These are phyloP conservation scores for Mimas tiliae DNA, from an alignment of 2,888 invertebrate genomes.

Conservation along the genomic window DNA sequence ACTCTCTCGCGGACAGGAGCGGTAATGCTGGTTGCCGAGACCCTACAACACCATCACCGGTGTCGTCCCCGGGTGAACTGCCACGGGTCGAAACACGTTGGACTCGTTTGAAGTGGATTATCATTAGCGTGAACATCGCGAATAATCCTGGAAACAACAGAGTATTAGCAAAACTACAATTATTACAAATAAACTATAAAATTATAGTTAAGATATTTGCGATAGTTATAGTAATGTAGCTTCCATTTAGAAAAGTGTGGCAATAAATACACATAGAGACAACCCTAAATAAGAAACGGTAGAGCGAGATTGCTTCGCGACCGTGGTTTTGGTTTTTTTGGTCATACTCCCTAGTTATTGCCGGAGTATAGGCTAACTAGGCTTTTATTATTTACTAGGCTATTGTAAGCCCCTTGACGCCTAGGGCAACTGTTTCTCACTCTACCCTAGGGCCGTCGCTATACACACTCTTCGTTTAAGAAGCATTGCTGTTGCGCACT, in stretches of 20 bases:
- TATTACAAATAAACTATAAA: too few relatives aligned
- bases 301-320: background rate
- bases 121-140: conserved; percentile 95
- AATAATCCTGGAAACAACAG: conserved; percentile 89
- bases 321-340: too few relatives aligned
- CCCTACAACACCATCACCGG: conserved; percentile 89
- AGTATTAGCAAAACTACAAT: background rate
- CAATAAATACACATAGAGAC: background rate
- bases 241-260: background rate
- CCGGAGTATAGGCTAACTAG: background rate
- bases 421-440: background rate
- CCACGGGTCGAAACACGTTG: conserved; percentile 87
- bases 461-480: background rate
- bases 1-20: conserved; percentile 88
- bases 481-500: background rate
- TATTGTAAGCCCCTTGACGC: background rate
- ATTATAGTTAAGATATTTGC: too few relatives aligned
- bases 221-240: background rate
- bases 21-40: conserved; percentile 78
- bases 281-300: background rate
- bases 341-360: background rate
- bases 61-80: conserved; percentile 84
- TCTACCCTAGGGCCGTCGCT: background rate
- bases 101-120: conserved; percentile 95
- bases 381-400: too few relatives aligned